These are phyloP conservation scores for Leptopilina drosophilae DNA, from an alignment of 2,888 invertebrate genomes.

Conservation along the genomic window DNA sequence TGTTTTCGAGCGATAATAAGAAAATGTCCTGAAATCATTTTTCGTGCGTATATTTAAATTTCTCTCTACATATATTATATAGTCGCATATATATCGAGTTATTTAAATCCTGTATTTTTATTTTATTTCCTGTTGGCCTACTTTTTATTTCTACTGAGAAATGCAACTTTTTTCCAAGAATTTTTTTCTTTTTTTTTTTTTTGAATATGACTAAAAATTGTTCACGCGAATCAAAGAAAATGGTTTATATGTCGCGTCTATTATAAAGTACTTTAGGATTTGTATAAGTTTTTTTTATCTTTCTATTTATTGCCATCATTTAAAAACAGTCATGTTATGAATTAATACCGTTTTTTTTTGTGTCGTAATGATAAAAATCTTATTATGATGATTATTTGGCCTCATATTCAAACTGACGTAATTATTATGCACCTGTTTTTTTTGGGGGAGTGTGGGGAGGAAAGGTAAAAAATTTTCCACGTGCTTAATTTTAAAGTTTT, in stretches of 20 bases:
- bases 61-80: background rate
- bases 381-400: background rate
- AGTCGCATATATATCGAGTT: background rate
- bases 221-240: background rate
- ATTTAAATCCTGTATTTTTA: background rate
- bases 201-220: background rate
- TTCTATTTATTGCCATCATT: conserved; percentile 17
- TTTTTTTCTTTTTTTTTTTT: background rate
- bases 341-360: background rate
- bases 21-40: background rate
- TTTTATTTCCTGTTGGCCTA: conserved; percentile 1
- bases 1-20: background rate
- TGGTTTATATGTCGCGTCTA: background rate
- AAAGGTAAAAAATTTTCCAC: background rate
- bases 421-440: background rate
- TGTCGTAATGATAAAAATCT: conserved; percentile 12
- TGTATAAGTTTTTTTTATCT: conserved; percentile 8
- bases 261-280: background rate
- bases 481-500: background rate
- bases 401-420: background rate
- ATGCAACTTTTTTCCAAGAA: background rate
- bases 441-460: too few relatives aligned
- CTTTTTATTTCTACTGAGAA: background rate
- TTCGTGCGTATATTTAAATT: background rate
- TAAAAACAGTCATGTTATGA: background rate